Evolutionary conservation across 1,140 invertebrate species (phyloP).

Genomic region (Laupala kohalensis): DNA sequence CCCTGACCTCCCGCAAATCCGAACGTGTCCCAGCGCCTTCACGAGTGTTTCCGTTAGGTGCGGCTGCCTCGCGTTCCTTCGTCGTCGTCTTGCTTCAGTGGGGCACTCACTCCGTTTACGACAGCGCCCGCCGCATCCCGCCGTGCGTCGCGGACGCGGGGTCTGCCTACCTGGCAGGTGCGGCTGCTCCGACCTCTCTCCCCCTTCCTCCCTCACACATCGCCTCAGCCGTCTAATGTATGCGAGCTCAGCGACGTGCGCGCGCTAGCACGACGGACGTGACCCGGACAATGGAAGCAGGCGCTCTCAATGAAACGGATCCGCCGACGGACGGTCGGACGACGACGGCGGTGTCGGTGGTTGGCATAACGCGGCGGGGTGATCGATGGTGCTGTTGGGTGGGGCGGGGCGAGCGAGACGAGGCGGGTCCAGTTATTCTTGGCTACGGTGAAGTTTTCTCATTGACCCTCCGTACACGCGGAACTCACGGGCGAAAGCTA

Average conservation of each 20-base stretch:
- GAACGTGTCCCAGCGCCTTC: no score
- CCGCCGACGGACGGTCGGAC: not conserved
- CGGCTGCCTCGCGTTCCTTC: not conserved
- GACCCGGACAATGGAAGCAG: not conserved
- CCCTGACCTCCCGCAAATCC: no score
- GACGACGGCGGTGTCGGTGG: not conserved
- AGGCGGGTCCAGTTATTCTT: not conserved
- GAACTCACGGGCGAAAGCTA: no score
- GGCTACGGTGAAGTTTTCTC: no score
- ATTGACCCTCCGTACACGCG: no score
- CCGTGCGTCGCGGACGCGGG: not conserved
- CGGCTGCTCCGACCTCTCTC: not conserved
- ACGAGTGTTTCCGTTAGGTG: no score
- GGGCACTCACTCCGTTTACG: not conserved
- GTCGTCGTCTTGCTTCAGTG: not conserved
- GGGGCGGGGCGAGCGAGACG: no score
- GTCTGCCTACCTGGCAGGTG: conserved; percentile 5
- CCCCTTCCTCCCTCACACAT: not conserved
- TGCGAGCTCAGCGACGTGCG: conserved; percentile 4
- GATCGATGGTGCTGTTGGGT: not conserved
- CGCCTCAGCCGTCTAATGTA: conserved; percentile 1
- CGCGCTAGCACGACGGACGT: not conserved
- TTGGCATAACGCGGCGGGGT: not conserved
- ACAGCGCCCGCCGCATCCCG: not conserved
- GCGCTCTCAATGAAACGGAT: not conserved